These are phyloP conservation scores for Lepus timidus DNA, from an alignment of 2,113 vertebrate species.

Conservation along the genomic window DNA sequence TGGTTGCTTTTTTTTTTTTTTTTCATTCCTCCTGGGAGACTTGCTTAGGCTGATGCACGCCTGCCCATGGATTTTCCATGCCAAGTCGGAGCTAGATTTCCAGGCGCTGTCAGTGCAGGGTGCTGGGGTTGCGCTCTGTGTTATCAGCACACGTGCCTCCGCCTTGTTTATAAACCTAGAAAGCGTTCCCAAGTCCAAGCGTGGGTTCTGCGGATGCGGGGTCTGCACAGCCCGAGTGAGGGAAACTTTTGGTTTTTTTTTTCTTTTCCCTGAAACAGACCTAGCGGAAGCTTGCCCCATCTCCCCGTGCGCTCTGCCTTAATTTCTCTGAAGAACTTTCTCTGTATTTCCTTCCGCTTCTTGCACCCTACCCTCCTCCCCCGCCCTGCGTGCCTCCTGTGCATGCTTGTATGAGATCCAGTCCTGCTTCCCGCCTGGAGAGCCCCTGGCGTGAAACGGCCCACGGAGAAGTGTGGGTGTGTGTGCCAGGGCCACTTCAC, in stretches of 20 bases:
- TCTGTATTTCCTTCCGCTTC: neutral
- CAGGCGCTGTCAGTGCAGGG: neutral
- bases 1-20: neutral
- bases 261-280: neutral
- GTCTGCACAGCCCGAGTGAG: neutral
- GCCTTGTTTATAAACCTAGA: neutral
- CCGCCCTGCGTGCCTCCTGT: slow-evolving; percentile 19
- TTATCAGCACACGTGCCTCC: neutral
- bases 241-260: neutral
- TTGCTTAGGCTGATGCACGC: neutral
- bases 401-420: neutral
- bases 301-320: neutral
- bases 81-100: neutral
- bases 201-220: neutral
- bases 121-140: neutral
- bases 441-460: neutral
- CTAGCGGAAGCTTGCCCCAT: neutral
- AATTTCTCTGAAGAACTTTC: neutral
- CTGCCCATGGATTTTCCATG: neutral
- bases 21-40: neutral
- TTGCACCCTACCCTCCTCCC: neutral
- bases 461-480: neutral
- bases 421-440: neutral
- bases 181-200: neutral
- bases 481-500: neutral